Percentiles rank a stretch among this genome's conserved stretches.
These are phyloP conservation scores for Pampusana beccarii DNA, from an alignment of 2,113 vertebrate genomes.

Conservation along the genomic window DNA sequence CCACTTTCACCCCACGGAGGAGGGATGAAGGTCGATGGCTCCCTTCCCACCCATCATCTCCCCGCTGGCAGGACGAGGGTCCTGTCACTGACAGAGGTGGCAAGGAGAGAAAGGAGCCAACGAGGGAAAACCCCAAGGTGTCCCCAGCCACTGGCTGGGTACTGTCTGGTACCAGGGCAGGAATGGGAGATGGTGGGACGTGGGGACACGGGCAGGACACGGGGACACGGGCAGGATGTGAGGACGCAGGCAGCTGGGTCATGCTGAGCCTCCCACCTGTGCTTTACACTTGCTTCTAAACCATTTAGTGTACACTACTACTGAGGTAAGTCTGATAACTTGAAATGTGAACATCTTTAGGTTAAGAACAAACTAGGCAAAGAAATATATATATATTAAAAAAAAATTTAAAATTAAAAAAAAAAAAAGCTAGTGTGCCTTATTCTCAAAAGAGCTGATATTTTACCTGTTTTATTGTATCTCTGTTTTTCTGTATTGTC, in stretches of 20 bases:
- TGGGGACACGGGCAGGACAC: not conserved
- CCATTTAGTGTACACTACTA: conserved; percentile 83
- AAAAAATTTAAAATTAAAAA: not conserved
- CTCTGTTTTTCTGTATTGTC: conserved; percentile 68
- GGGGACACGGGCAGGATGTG: not conserved
- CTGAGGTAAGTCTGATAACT: conserved; percentile 80
- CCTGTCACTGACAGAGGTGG: not conserved
- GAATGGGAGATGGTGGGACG: not conserved
- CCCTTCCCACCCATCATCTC: not conserved
- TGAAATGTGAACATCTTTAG: conserved; percentile 84
- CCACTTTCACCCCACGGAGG: not conserved
- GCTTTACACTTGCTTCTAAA: conserved; percentile 62
- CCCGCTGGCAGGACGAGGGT: not conserved
- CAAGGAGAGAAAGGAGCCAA: not conserved
- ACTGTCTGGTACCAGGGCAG: not conserved
- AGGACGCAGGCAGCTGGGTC: not conserved
- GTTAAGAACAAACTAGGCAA: conserved; percentile 83
- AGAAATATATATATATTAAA: not conserved
- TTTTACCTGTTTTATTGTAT: conserved; percentile 74
- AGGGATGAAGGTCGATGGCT: not conserved
- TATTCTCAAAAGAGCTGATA: conserved; percentile 74
- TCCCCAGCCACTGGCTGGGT: not conserved
- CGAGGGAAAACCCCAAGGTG: not conserved
- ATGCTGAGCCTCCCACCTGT: not conserved
- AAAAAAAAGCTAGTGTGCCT: conserved; percentile 57